Evolutionary conservation across 2,113 vertebrate species (phyloP), one percentile per base, ranked within the genome.

Genomic region (Kryptolebias marmoratus): DNA sequence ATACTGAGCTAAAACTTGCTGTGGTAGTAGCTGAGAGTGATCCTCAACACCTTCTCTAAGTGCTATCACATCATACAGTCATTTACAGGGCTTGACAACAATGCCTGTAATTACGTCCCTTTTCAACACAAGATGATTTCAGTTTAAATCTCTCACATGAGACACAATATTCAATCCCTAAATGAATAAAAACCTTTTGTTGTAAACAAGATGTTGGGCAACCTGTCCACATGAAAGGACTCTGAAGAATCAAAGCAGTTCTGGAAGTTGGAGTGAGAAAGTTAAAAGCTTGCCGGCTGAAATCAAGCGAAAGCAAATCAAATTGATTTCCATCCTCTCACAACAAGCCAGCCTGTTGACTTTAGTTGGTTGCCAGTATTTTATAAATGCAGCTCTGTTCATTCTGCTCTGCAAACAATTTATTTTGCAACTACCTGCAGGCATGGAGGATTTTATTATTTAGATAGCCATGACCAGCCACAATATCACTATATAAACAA

Each of bases 281-380:
- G 28, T 18, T 48, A 31, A 56, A 61, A 50, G 62, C 61, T 59
- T 67, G 71, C 77, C 36, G 31, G 49, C 42, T 68, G 10, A 75
- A 73, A 73, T 10, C n/a, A 27, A 14, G 56, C 30, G 36, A 30
- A 47, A 64, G 68, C 27, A 42, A 75, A 64, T 36, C 64, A 74
- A 39, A 81, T 60, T n/a, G 11, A 73, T 80, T 66, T 73, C 22
- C 54, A 7, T 18, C 22, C 0, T 5, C 55, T 44, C 42, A 16
- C 28, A 55, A 45, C 56, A 62, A 75, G 54, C 69, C 73, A 74
- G 62, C 69, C 67, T 79, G 66, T 73, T 72, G 68, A 80, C 83
- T 80, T 78, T 10, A 74, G 18, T 2, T 7, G 28, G 57, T 72
- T 56, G 66, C 47, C 65, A 54, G 67, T 80, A 53, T 71, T 68